Evolutionary conservation across 2,888 invertebrate genomes (phyloP), one percentile per base, ranked within the genome.

Genomic region (Thumatha senex): DNA sequence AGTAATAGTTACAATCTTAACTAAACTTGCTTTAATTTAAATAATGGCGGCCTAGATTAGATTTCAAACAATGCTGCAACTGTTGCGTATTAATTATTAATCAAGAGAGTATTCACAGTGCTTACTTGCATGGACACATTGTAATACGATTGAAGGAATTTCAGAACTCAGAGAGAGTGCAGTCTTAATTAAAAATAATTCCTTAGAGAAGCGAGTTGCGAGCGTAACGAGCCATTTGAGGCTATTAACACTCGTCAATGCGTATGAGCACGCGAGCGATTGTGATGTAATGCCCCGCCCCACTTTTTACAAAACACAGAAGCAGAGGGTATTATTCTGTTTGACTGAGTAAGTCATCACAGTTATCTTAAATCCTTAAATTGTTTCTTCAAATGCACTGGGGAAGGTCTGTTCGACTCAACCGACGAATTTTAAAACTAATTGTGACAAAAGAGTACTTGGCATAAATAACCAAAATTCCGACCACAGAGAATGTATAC

Each of bases 101-200:
- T 36, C 14, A 7, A 41, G 14, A 13, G 14, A 7, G 7, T n/a
- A 41, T 14, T 13, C 13, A 14, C 9, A 36, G 38, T 1, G 10
- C 35, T 35, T 18, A 5, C 13, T 18, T 35, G 10, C 10, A 29
- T 7, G n/a, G n/a, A 42, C 30, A 43, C 18, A 11, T 13, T 58
- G 38, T 39, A 24, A 46, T 41, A 47, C 34, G 40, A 34, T 46
- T 48, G 43, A 55, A 58, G 55, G 58, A 61, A 63, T 59, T 56
- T 56, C 53, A 63, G 63, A 60, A 52, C 44, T 40, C 43, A 44
- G 62, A 62, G 61, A 61, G 72, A 66, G 63, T 49, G 58, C 60
- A 54, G 49, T 67, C 67, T 77, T 76, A 79, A 79, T 80, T 80
- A 77, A 77, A 74, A 70, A 58, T 69, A 76, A 80, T 78, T 78